Base-by-base conservation (phyloP, 2,888 invertebrate species). In the Branchellion lobata region DNA sequence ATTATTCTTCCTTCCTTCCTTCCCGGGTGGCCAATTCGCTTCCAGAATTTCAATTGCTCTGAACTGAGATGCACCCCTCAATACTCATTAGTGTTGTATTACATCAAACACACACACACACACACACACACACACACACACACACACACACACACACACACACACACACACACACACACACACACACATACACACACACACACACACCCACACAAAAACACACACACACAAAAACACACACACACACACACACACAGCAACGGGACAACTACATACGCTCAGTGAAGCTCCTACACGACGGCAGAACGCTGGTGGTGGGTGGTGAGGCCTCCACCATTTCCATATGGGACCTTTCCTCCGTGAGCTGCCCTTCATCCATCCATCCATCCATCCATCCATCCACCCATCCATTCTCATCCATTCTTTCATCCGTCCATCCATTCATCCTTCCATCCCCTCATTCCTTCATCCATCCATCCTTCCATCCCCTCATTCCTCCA, bases 241-340 rank as follows among this genome's bases (percentile, higher is more conserved):
- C 47, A 47, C 47, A 47, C 8, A 47, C 47, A 8, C 21, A 24
- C 72, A 85, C 85, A 11, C 88, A 93, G 92, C 95, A 96, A 92
- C 90, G 95, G 77, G 96, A 97, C 88, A 96, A 95, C 89, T 97
- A 97, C 89, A 96, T 98, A 84, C 90, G 96, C 82, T 96, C 96
- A 36, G 96, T 97, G 84, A 97, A 97, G 88, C 90, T 98, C 40
- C 90, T 97, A 80, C 94, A 87, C 82, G 97, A 97, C 88, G 95
- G 95, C 0, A 90, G 95, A 79, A 96, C 96, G 74, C 89, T 98
- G 80, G 93, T 98, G 83, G 97, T 98, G 79, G 97, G 97, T 76
- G 97, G 97, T 11, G 97, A 97, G 88, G 96, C 96, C 69, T 93
- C 93, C 83, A 95, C 94, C 86, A 90, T 97, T 83, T 94, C 95